phyloP scores from a whole-genome alignment of 1,140 invertebrate species.

The Drosophila funebris region DNA sequence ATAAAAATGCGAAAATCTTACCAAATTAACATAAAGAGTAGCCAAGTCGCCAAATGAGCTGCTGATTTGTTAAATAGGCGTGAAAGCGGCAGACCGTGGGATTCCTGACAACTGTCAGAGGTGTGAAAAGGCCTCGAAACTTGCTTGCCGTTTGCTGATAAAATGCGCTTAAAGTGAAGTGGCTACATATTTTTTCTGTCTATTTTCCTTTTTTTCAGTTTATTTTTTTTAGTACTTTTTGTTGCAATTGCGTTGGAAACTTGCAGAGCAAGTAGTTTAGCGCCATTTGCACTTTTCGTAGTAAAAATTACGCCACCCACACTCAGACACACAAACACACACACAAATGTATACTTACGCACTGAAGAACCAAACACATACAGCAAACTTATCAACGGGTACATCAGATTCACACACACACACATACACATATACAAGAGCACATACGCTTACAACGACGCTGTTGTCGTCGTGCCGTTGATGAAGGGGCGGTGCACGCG shows the following conservation, averaged over 20 bases:
- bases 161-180: conserved; percentile 53
- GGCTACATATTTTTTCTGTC: conserved; percentile 49
- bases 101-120: conserved; percentile 59
- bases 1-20: conserved; percentile 56
- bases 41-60: conserved; percentile 63
- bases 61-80: conserved; percentile 78
- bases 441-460: background rate
- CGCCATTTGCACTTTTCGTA: conserved; percentile 80
- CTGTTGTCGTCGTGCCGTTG: conserved; percentile 24
- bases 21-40: conserved; percentile 69
- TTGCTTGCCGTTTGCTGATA: conserved; percentile 33
- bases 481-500: conserved; percentile 29
- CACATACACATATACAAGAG: conserved; percentile 30
- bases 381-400: conserved; percentile 68
- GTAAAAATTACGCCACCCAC: conserved; percentile 71
- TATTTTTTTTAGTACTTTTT: conserved; percentile 37
- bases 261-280: conserved; percentile 80
- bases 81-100: conserved; percentile 69
- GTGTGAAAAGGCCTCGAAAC: conserved; percentile 64
- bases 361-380: conserved; percentile 18
- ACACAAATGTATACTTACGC: conserved; percentile 12
- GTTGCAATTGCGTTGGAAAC: conserved; percentile 73
- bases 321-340: conserved; percentile 11
- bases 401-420: conserved; percentile 55
- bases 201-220: conserved; percentile 33